phyloP scores from a whole-genome alignment of 2,888 invertebrate genomes.

The Lacanobia wlatinum region DNA sequence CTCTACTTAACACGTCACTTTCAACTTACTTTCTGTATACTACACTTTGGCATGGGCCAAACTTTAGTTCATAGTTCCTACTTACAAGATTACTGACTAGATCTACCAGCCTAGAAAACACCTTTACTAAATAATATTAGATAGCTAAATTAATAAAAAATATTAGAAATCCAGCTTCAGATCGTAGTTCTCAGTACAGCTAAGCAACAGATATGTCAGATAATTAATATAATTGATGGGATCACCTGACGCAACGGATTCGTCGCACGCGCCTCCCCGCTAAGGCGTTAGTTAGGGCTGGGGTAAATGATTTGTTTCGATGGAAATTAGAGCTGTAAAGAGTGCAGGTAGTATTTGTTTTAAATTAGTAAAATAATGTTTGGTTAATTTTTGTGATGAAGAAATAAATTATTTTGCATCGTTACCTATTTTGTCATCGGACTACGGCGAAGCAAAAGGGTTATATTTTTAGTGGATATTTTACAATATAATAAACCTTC shows the following conservation, averaged over 20 bases:
- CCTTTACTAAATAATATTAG: neutral
- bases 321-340: constrained; percentile 1
- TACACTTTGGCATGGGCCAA: too few relatives aligned
- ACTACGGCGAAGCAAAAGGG: too few relatives aligned
- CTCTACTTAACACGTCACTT: too few relatives aligned
- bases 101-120: neutral
- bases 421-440: too few relatives aligned
- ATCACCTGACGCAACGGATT: constrained; percentile 86
- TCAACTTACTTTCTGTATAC: too few relatives aligned
- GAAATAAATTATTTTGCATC: neutral
- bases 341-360: neutral
- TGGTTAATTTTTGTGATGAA: neutral
- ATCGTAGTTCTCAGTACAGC: neutral
- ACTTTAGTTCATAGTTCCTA: too few relatives aligned
- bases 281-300: constrained; percentile 46
- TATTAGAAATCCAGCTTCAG: too few relatives aligned
- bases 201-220: constrained; percentile 53
- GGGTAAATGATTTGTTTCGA: constrained; percentile 39
- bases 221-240: constrained; percentile 57
- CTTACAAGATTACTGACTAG: too few relatives aligned
- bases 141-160: too few relatives aligned
- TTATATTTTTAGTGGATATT: too few relatives aligned
- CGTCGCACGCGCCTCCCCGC: constrained; percentile 74
- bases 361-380: neutral
- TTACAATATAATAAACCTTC: too few relatives aligned